Conservation (phyloP, 1,140 invertebrate species). For the Aradophagus sp. region DNA sequence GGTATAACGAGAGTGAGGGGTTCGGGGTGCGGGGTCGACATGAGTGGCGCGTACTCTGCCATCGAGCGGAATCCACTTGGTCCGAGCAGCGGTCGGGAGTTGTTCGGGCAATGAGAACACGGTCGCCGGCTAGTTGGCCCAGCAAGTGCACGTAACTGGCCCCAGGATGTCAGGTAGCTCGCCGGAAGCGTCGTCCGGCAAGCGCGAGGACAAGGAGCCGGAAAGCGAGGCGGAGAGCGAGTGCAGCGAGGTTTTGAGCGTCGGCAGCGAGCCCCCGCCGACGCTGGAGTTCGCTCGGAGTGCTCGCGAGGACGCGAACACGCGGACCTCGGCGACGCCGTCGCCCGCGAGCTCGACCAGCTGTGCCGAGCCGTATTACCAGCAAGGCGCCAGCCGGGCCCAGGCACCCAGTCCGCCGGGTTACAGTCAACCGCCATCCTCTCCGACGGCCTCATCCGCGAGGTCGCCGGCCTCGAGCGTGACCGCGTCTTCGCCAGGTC, state of each 20-base stretch:
- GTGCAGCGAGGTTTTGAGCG: slow-evolving; percentile 75
- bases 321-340: slow-evolving; percentile 64
- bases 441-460: slow-evolving; percentile 66
- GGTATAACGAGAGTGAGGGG: too few relatives aligned
- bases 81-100: not conserved
- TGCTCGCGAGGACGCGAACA: slow-evolving; percentile 65
- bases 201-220: slow-evolving; percentile 25
- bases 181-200: slow-evolving; percentile 43
- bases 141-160: slow-evolving; percentile 29
- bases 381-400: slow-evolving; percentile 6
- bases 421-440: slow-evolving; percentile 65
- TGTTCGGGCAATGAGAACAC: slow-evolving; percentile 51
- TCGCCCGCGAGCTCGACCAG: slow-evolving; percentile 70
- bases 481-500: slow-evolving; percentile 67
- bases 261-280: slow-evolving; percentile 77
- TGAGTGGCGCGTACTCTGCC: not conserved
- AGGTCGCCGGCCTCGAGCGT: slow-evolving; percentile 67
- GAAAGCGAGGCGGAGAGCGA: slow-evolving; percentile 72
- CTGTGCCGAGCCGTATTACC: slow-evolving; percentile 62
- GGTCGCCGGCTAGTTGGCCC: slow-evolving; percentile 43
- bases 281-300: slow-evolving; percentile 57
- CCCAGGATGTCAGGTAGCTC: slow-evolving; percentile 44
- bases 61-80: not conserved
- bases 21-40: too few relatives aligned
- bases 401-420: slow-evolving; percentile 62